phyloP scores from a whole-genome alignment of 2,797 vertebrate genomes.

The Scomberomorus guttatus region DNA sequence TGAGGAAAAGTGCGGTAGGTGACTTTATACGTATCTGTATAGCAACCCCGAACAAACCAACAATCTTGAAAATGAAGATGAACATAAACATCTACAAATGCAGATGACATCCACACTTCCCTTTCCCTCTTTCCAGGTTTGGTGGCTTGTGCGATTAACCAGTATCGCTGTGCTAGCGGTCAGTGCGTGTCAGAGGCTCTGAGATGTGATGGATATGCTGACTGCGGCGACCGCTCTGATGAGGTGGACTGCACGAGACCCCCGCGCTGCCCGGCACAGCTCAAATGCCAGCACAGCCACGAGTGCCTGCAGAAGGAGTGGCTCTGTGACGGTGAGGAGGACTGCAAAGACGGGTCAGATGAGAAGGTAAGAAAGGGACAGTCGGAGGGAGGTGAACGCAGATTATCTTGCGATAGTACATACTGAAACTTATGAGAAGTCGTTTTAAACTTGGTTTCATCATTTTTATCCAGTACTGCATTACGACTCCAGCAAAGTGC shows the following conservation, averaged over 20 bases:
- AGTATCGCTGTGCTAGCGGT: slow-evolving; percentile 88
- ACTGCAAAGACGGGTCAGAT: slow-evolving; percentile 91
- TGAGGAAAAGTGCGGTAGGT: slow-evolving; percentile 89
- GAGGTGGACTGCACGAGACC: slow-evolving; percentile 87
- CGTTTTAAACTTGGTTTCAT: not conserved
- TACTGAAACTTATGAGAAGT: not conserved
- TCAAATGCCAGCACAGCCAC: slow-evolving; percentile 83
- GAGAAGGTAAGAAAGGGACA: slow-evolving; percentile 85
- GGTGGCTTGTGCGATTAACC: slow-evolving; percentile 71
- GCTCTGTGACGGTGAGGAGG: slow-evolving; percentile 90
- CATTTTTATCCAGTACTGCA: slow-evolving; percentile 82
- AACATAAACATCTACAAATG: not conserved
- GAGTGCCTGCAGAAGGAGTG: slow-evolving; percentile 91
- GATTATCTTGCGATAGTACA: not conserved
- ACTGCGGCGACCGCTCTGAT: slow-evolving; percentile 92
- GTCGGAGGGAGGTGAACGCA: no score
- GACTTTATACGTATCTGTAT: not conserved
- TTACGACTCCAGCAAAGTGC: slow-evolving; percentile 66
- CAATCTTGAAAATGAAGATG: not conserved
- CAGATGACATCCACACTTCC: not conserved
- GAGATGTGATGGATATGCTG: slow-evolving; percentile 89
- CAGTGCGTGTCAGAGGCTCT: slow-evolving; percentile 88
- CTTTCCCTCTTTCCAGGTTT: slow-evolving; percentile 62
- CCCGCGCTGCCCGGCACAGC: slow-evolving; percentile 78
- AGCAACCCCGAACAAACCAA: not conserved